phyloP scores from a whole-genome alignment of 2,113 vertebrate genomes.

The Xenus cinereus region DNA sequence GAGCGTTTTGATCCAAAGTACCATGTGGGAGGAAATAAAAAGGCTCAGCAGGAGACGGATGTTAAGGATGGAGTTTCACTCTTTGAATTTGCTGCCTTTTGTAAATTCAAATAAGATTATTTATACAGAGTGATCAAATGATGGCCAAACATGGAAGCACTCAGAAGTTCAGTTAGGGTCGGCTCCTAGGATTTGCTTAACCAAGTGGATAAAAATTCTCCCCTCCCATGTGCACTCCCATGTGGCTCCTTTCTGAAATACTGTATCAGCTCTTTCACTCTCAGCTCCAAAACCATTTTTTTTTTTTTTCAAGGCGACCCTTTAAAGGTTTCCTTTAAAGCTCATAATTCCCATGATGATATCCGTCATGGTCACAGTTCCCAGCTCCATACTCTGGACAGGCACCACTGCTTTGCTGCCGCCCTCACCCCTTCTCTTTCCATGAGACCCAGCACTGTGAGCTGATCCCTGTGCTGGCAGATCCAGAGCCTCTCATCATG shows the following conservation, averaged over 20 bases:
- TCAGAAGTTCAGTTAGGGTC: neutral
- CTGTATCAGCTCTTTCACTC: neutral
- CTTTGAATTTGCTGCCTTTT: slow-evolving; percentile 22
- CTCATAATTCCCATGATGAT: neutral
- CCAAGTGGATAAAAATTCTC: neutral
- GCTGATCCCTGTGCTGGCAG: neutral
- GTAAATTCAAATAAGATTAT: slow-evolving; percentile 30
- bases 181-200: neutral
- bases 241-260: neutral
- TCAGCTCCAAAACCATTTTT: neutral
- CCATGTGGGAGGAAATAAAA: slow-evolving; percentile 46
- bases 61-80: slow-evolving; percentile 1
- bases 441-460: rapidly evolving
- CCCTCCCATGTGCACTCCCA: neutral
- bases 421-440: neutral
- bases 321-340: neutral
- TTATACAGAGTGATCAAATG: slow-evolving; percentile 44
- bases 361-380: neutral
- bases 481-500: neutral
- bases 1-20: slow-evolving; percentile 17
- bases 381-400: neutral
- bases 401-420: rapidly evolving
- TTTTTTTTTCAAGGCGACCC: neutral
- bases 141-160: neutral
- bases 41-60: neutral